Evolutionary conservation across 2,888 invertebrate species (phyloP).

Genomic region (Phengaris arion): DNA sequence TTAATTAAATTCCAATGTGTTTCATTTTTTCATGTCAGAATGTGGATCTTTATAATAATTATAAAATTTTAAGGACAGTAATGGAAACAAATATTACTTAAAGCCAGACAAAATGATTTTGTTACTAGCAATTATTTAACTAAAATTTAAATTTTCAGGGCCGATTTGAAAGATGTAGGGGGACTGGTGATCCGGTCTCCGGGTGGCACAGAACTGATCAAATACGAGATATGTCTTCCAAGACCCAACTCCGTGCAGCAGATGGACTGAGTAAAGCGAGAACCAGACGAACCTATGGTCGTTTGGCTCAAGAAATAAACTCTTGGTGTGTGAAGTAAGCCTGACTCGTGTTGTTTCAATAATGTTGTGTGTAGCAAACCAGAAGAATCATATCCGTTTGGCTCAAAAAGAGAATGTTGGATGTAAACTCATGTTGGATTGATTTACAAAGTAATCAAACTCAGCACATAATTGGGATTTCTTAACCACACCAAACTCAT

Average conservation of each 20-base stretch:
- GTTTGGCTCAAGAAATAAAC: conserved; percentile 36
- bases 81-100: too few relatives aligned
- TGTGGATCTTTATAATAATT: too few relatives aligned
- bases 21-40: neutral
- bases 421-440: too few relatives aligned
- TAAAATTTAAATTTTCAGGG: conserved; percentile 45
- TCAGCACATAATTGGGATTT: too few relatives aligned
- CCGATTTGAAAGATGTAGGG: conserved; percentile 68
- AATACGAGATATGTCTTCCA: conserved; percentile 80
- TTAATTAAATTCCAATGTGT: neutral
- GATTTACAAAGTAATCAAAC: too few relatives aligned
- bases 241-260: conserved; percentile 72
- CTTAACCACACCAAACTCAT: too few relatives aligned
- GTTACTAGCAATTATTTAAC: too few relatives aligned
- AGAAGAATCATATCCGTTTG: neutral
- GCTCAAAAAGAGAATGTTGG: too few relatives aligned
- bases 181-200: conserved; percentile 66
- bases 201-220: conserved; percentile 73
- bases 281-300: conserved; percentile 45
- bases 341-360: neutral
- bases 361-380: neutral
- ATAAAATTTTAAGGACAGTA: too few relatives aligned
- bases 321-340: neutral
- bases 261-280: conserved; percentile 62
- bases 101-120: too few relatives aligned